Evolutionary conservation across 1,140 invertebrate genomes (phyloP).

Genomic region (Lordiphosa stackelbergi): DNA sequence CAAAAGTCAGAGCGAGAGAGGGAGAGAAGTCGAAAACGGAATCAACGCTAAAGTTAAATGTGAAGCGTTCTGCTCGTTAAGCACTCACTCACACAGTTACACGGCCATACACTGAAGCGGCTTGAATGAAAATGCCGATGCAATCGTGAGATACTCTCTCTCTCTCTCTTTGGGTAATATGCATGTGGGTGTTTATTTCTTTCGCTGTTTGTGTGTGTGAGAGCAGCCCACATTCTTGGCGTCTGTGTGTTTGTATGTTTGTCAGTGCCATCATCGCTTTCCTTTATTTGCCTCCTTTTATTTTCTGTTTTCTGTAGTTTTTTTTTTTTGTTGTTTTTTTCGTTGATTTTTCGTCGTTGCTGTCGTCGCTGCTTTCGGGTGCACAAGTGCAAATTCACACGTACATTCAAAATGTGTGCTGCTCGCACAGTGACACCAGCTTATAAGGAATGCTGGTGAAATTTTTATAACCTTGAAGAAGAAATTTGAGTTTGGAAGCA

Average conservation of each 20-base stretch:
- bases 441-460: constrained; percentile 8
- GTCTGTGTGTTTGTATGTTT: constrained; percentile 36
- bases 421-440: constrained; percentile 54
- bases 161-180: constrained; percentile 5
- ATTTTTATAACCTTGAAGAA: neutral
- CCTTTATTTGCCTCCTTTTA: constrained; percentile 56
- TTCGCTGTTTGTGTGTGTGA: constrained; percentile 1
- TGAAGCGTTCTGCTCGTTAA: constrained; percentile 25
- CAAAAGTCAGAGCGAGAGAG: constrained; percentile 9
- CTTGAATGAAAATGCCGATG: constrained; percentile 76
- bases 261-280: constrained; percentile 62
- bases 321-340: constrained; percentile 34
- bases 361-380: constrained; percentile 45
- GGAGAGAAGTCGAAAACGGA: constrained; percentile 46
- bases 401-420: constrained; percentile 63
- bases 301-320: constrained; percentile 52
- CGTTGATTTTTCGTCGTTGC: constrained; percentile 28
- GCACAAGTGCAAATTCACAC: constrained; percentile 74
- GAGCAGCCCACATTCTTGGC: constrained; percentile 27
- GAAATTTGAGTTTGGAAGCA: too few relatives aligned
- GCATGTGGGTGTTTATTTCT: constrained; percentile 15
- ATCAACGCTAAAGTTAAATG: constrained; percentile 66
- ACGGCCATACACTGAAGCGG: constrained; percentile 24
- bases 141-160: constrained; percentile 44
- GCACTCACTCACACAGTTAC: constrained; percentile 18